These are phyloP conservation scores for Luscinia megarhynchos DNA, from an alignment of 2,797 vertebrate genomes.

Conservation along the genomic window DNA sequence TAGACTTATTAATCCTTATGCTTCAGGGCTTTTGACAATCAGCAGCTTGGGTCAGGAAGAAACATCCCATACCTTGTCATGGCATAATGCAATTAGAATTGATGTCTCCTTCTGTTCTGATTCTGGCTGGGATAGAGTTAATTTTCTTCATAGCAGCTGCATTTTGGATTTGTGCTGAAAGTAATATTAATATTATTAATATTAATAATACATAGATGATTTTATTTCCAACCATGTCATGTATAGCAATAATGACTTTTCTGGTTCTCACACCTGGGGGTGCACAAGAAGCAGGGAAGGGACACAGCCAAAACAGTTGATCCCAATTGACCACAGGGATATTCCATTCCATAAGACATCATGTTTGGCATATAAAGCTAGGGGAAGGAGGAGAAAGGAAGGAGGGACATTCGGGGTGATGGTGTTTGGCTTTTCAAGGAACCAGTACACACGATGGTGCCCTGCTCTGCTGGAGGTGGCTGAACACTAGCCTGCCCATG, in stretches of 20 bases:
- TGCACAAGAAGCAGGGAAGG: not conserved
- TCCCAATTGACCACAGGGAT: too few species aligned
- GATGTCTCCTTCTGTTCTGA: conserved; percentile 5
- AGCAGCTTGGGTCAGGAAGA: conserved; percentile 39
- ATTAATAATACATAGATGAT: not conserved
- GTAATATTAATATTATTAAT: not conserved
- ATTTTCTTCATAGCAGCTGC: not conserved
- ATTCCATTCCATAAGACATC: not conserved
- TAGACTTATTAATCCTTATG: conserved; percentile 59
- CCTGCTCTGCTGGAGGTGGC: not conserved
- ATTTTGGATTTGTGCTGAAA: not conserved
- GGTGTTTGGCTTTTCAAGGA: not conserved
- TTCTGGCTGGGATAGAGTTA: not conserved
- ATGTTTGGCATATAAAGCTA: not conserved
- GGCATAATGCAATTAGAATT: conserved; percentile 27
- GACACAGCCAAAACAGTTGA: not conserved
- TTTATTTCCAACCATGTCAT: not conserved
- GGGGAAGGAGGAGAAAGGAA: not conserved
- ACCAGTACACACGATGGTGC: not conserved
- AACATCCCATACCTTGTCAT: conserved; percentile 34
- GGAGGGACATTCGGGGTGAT: not conserved
- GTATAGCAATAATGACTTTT: not conserved
- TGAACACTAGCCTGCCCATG: not conserved
- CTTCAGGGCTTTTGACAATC: conserved; percentile 51
- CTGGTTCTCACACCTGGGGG: not conserved